phyloP scores from a whole-genome alignment of 2,888 invertebrate species.

The Lamellibrachia satsuma region DNA sequence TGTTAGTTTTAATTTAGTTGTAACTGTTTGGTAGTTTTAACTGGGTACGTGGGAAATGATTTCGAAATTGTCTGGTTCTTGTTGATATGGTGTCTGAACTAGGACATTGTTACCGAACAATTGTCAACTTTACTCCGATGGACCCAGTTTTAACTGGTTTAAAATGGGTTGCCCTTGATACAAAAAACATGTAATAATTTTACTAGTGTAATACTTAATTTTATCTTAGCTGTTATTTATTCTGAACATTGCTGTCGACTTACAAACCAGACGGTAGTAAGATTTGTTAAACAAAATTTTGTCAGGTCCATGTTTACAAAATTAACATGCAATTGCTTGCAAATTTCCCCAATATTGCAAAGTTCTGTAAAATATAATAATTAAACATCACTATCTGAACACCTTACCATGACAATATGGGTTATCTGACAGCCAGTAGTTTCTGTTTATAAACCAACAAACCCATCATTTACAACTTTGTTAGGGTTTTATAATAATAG shows the following conservation, averaged over 20 bases:
- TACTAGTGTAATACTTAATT: background rate
- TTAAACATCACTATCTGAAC: background rate
- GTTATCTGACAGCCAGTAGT: too few relatives aligned
- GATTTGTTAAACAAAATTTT: background rate
- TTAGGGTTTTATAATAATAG: background rate
- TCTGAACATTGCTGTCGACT: background rate
- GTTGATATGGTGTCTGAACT: background rate
- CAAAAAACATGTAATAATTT: background rate
- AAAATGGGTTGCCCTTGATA: background rate
- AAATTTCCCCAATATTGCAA: background rate
- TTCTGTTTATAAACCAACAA: too few relatives aligned
- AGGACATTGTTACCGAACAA: background rate
- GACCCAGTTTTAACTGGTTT: background rate
- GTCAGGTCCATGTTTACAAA: background rate
- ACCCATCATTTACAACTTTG: too few relatives aligned
- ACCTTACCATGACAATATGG: background rate
- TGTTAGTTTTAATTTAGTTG: background rate
- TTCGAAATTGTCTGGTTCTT: background rate
- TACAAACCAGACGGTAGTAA: background rate
- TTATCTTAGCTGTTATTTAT: background rate
- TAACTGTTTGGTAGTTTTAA: constrained; percentile 5
- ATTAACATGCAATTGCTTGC: background rate
- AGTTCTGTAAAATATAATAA: background rate
- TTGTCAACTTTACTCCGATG: background rate
- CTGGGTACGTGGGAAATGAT: background rate